Evolutionary conservation across 1,140 invertebrate genomes (phyloP).

Genomic region (Dinoponera quadriceps): DNA sequence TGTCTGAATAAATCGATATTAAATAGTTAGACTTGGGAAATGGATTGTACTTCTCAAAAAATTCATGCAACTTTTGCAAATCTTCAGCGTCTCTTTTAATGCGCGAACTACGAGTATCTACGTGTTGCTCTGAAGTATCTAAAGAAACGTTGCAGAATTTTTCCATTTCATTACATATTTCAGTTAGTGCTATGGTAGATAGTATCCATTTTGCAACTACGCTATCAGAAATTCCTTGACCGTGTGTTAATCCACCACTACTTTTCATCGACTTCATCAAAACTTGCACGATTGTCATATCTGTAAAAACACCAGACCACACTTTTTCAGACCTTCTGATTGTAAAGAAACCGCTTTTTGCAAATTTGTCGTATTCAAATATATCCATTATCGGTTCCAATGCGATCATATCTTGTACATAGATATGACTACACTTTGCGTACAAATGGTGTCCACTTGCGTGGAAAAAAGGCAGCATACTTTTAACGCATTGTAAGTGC

Average conservation of each 20-base stretch:
- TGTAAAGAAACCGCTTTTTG: constrained; percentile 55
- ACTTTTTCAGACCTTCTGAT: constrained; percentile 78
- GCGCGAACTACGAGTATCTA: not conserved
- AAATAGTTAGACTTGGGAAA: not conserved
- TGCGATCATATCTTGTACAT: not conserved
- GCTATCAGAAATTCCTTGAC: constrained; percentile 65
- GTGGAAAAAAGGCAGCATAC: constrained; percentile 2
- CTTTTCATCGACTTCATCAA: constrained; percentile 77
- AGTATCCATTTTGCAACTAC: constrained; percentile 62
- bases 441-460: not conserved
- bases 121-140: not conserved
- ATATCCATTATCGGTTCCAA: constrained; percentile 1
- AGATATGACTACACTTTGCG: not conserved
- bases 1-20: not conserved
- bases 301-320: constrained; percentile 80
- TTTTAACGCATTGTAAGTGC: not conserved
- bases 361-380: not conserved
- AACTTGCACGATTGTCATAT: constrained; percentile 79
- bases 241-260: constrained; percentile 69
- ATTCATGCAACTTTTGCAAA: not conserved
- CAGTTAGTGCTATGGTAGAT: constrained; percentile 57
- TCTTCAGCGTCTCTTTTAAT: not conserved
- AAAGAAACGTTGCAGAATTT: constrained; percentile 1
- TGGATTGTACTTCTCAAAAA: not conserved
- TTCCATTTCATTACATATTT: constrained; percentile 77